A percentile compares a stretch with the other conserved stretches of the same genome.
Conservation (phyloP, 2,888 invertebrate species). For the Spatulosminthurus flaviceps region DNA sequence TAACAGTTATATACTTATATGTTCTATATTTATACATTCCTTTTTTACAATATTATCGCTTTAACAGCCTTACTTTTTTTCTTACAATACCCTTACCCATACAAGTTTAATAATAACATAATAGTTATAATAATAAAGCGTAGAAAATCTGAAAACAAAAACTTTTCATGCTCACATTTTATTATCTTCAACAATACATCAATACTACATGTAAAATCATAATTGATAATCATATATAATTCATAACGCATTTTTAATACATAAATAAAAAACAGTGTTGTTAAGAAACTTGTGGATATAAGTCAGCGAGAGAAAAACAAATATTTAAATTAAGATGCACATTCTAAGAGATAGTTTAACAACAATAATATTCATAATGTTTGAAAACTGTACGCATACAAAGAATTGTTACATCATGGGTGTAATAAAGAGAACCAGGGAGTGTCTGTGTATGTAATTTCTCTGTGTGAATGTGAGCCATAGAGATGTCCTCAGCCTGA, state of each 20-base stretch:
- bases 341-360: background rate
- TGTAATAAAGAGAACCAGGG: background rate
- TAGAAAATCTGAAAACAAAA: conserved; percentile 8
- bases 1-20: background rate
- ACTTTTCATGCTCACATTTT: conserved; percentile 5
- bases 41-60: conserved; percentile 16
- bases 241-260: background rate
- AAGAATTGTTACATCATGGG: background rate
- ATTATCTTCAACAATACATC: conserved; percentile 1
- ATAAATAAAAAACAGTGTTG: background rate
- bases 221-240: background rate
- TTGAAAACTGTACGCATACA: background rate
- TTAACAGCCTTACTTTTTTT: conserved; percentile 16
- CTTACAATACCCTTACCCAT: background rate
- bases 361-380: background rate
- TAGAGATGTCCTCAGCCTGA: conserved; percentile 10
- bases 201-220: background rate
- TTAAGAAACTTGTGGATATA: conserved; percentile 3
- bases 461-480: conserved; percentile 13
- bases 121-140: conserved; percentile 4
- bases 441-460: background rate
- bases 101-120: conserved; percentile 9
- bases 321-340: conserved; percentile 6
- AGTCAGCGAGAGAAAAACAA: background rate
- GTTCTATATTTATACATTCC: background rate